Evolutionary conservation across 64 coral and sea anemone species (phyloP), one percentile per base, ranked within the genome.

Genomic region (Catalaphyllia jardinei): DNA sequence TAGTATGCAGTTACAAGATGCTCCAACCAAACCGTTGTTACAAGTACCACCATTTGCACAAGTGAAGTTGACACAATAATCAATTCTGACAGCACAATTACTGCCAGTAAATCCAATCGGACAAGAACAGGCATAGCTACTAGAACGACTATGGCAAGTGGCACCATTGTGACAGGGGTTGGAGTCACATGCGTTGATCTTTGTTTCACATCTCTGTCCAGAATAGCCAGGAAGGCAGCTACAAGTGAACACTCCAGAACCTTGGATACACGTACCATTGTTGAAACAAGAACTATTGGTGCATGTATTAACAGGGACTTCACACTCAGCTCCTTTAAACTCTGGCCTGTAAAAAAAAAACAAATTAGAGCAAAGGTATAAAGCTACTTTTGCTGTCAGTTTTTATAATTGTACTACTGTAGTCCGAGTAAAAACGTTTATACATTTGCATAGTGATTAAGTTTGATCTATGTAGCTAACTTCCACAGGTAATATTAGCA

Each of bases 41-140:
- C 95, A 97, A n/a, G 95, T 93, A 31, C 91, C 91, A 50, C 95
- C 95, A 74, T 97, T 93, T n/a, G 62, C 59, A 82, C 95, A 97
- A 16, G 20, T 82, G 63, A 80, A 60, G 30, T 72, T 91, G 62
- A 18, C 79, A 82, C 95, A 97, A 65, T 97, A 89, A 74, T 97
- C 90, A 16, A 97, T 90, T 72, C 82, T 86, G 3, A 83, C 77
- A 13, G 89, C 88, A 27, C 95, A 97, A 4, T 76, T 29, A 27
- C 6, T 59, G 22, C 92, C 95, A 78, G 95, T 77, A 55, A 86
- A 94, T 14, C 95, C 88, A 28, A 83, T 17, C 2, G 92, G 38
- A 84, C 95, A 97, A 8, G 72, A 73, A 22, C 95, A 97, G 15
- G 24, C 55, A 72, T 90, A 93, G 31, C 87, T 63, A 88, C 62